A percentile compares a stretch with the other conserved stretches of the same genome.
phyloP scores from a whole-genome alignment of 2,888 invertebrate genomes.

The Calameuta filiformis region DNA sequence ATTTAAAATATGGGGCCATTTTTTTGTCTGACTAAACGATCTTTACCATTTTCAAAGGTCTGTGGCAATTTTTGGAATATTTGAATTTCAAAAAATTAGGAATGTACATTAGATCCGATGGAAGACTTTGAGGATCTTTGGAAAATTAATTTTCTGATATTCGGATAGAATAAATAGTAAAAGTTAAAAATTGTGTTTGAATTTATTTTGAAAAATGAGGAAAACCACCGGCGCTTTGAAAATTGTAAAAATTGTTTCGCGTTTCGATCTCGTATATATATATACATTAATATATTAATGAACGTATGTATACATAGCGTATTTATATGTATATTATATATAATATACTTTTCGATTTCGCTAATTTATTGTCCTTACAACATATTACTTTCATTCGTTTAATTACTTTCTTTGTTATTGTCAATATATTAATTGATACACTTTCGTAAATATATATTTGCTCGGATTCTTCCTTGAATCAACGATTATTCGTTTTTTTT shows the following conservation, averaged over 20 bases:
- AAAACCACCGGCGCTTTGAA: not conserved
- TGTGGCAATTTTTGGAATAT: not conserved
- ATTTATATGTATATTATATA: not conserved
- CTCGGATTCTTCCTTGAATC: not conserved
- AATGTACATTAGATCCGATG: not conserved
- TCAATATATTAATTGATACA: constrained; percentile 57
- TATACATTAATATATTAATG: not conserved
- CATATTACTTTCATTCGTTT: constrained; percentile 50
- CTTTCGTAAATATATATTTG: constrained; percentile 27
- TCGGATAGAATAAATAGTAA: not conserved
- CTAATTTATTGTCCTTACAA: constrained; percentile 53
- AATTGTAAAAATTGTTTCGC: not conserved
- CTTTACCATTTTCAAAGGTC: not conserved
- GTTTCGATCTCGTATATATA: not conserved
- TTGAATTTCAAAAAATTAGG: not conserved
- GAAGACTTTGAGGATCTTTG: not conserved
- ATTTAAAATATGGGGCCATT: constrained; percentile 2
- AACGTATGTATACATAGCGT: not conserved
- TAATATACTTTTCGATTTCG: constrained; percentile 9
- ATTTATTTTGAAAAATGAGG: not conserved
- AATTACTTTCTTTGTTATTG: constrained; percentile 51
- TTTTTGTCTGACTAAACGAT: not conserved
- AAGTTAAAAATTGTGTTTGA: not conserved
- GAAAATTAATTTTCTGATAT: not conserved
- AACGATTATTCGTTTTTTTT: not conserved